Conservation (phyloP, 2,113 vertebrate genomes). For the Pionites leucogaster region DNA sequence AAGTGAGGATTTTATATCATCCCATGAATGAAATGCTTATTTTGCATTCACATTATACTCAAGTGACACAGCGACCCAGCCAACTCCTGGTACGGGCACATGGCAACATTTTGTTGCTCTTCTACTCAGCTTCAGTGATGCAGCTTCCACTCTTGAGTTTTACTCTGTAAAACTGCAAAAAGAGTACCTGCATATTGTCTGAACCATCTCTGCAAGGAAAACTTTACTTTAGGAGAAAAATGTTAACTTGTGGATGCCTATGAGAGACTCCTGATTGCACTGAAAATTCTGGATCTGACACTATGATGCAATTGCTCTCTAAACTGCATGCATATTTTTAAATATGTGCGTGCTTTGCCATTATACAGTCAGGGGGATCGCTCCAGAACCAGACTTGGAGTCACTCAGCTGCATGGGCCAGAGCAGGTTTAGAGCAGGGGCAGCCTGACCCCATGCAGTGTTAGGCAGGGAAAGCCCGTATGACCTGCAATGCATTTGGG, state of each 20-base stretch:
- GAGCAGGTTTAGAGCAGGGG: neutral
- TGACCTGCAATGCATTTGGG: fast-evolving
- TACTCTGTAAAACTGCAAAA: neutral
- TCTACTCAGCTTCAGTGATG: neutral
- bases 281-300: neutral
- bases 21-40: neutral
- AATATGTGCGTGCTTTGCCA: neutral
- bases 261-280: neutral
- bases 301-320: neutral
- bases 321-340: neutral
- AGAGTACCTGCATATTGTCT: neutral
- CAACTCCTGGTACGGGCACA: neutral
- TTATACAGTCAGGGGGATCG: neutral
- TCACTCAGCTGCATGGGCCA: no score
- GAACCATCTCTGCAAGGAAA: neutral
- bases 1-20: neutral
- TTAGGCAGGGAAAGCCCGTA: neutral
- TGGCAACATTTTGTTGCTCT: neutral
- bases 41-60: neutral
- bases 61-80: neutral
- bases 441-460: neutral
- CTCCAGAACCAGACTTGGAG: neutral
- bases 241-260: neutral
- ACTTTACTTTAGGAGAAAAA: neutral
- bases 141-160: constrained; percentile 1